Conservation (phyloP, 2,797 vertebrate species). For the Peromyscus aztecus region DNA sequence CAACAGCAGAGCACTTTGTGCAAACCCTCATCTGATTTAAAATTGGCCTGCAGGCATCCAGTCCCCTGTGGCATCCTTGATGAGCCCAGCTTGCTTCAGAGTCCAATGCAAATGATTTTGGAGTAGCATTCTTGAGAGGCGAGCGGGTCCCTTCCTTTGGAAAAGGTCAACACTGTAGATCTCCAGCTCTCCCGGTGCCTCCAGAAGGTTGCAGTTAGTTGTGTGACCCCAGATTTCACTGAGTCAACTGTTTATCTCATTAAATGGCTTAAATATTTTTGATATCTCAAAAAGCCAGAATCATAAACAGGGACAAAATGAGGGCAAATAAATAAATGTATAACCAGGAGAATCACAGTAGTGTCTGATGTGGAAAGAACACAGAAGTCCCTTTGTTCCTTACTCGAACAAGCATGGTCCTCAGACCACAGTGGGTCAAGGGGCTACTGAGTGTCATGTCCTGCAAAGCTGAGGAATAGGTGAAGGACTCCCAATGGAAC, state of each 20-base stretch:
- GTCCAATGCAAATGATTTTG: not conserved
- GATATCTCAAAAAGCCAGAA: slow-evolving; percentile 18
- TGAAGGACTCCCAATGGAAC: not conserved
- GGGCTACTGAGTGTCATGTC: not conserved
- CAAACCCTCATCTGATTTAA: slow-evolving; percentile 22
- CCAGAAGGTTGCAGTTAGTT: not conserved
- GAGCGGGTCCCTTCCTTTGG: slow-evolving; percentile 8
- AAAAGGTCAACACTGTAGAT: slow-evolving; percentile 28
- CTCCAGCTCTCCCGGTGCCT: not conserved
- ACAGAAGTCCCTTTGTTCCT: not conserved
- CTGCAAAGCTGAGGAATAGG: not conserved
- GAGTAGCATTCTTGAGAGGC: not conserved
- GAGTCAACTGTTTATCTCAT: not conserved
- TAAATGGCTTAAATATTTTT: not conserved
- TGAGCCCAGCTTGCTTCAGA: not conserved
- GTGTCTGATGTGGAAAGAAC: not conserved
- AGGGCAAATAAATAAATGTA: slow-evolving; percentile 26
- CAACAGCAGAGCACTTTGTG: not conserved
- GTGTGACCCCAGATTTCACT: not conserved
- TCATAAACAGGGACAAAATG: slow-evolving; percentile 42
- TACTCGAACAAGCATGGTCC: not conserved
- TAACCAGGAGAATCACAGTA: not conserved
- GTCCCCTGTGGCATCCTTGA: not conserved
- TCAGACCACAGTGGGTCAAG: not conserved
- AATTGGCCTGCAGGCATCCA: not conserved